These are phyloP conservation scores for Drosophila melanica DNA, from an alignment of 1,140 invertebrate species.

Conservation along the genomic window DNA sequence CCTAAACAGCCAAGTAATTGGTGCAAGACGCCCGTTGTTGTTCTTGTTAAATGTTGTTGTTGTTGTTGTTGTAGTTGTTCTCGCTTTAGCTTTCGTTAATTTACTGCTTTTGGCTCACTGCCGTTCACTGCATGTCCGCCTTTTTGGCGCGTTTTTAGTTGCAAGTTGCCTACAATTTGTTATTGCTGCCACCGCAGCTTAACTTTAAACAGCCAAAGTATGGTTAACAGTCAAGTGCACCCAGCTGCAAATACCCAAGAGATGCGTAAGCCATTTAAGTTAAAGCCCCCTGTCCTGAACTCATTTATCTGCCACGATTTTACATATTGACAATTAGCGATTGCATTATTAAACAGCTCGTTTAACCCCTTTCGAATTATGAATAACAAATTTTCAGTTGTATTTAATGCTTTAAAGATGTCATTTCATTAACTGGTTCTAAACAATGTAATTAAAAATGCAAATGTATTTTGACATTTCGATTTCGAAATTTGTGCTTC, in stretches of 20 bases:
- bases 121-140: neutral
- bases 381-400: neutral
- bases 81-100: conserved; percentile 4
- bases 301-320: neutral
- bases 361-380: neutral
- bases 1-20: conserved; percentile 64
- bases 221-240: conserved; percentile 66
- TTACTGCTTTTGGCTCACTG: conserved; percentile 36
- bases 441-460: neutral
- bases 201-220: conserved; percentile 12
- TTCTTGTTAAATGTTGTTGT: conserved; percentile 19
- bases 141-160: conserved; percentile 61
- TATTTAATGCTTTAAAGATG: neutral
- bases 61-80: conserved; percentile 17
- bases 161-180: conserved; percentile 45
- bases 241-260: conserved; percentile 59
- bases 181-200: conserved; percentile 18
- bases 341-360: neutral
- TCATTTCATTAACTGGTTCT: neutral
- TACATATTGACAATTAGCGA: neutral
- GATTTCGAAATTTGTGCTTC: neutral
- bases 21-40: conserved; percentile 62
- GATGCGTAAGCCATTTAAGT: conserved; percentile 44
- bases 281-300: neutral
- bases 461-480: neutral